These are phyloP conservation scores for Euclidia mi DNA, from an alignment of 2,888 invertebrate species.

Conservation along the genomic window DNA sequence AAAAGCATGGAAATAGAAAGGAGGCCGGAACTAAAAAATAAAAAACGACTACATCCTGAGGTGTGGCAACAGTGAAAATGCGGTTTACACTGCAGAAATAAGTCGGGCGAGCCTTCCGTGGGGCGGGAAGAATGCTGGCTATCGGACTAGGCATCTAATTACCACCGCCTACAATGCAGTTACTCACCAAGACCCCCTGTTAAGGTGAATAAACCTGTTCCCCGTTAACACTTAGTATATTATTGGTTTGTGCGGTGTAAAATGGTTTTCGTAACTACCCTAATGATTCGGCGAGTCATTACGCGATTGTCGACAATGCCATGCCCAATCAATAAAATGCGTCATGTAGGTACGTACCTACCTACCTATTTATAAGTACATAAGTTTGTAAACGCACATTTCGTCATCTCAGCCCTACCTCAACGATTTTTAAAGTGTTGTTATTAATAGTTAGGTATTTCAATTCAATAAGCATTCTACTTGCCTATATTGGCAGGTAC, in stretches of 20 bases:
- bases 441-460: no score
- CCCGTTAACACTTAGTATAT: constrained; percentile 66
- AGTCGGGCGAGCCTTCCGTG: constrained; percentile 60
- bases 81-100: constrained; percentile 72
- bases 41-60: constrained; percentile 66
- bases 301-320: neutral
- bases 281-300: constrained; percentile 15
- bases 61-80: constrained; percentile 68
- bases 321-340: constrained; percentile 2
- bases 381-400: no score
- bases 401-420: no score
- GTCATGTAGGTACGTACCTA: no score
- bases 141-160: constrained; percentile 84
- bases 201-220: constrained; percentile 71
- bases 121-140: constrained; percentile 70
- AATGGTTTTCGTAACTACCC: constrained; percentile 29
- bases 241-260: constrained; percentile 23
- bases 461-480: no score
- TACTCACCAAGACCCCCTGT: constrained; percentile 60
- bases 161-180: constrained; percentile 69
- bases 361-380: no score
- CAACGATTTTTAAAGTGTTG: no score
- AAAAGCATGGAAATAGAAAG: constrained; percentile 53
- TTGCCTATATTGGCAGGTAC: no score
- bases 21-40: constrained; percentile 55